Evolutionary conservation across 2,888 invertebrate genomes (phyloP), one percentile per base, ranked within the genome.

Genomic region (Spodoptera littoralis): DNA sequence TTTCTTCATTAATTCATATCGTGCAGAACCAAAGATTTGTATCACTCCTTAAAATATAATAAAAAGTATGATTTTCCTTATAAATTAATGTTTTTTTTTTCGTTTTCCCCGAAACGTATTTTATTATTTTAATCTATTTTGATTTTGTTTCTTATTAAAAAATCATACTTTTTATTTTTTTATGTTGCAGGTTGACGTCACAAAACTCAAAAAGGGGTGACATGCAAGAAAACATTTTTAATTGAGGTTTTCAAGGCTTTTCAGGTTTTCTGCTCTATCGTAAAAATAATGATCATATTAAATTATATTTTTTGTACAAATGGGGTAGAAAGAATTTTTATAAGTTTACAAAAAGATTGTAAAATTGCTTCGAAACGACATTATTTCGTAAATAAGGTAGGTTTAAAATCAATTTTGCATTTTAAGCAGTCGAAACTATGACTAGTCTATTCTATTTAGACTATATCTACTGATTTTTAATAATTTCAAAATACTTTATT

Each of bases 391-490:
- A 58, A 57, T 56, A 70, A 50, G 53, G 41, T 49, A 11, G 18
- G 5, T 45, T 46, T 55, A 8, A 24, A 54, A 51, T 47, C 47
- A 43, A 53, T 45, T 65, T 64, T 65, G 46, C n/a, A 72, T 46
- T 56, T 43, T 41, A 73, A 79, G 77, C 77, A 43, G 54, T 54
- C 48, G 43, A 52, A 65, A 61, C 67, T 72, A 73, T 54, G 6
- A 30, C 70, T 79, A 73, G 47, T 59, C 74, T 75, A 76, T 13
- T 4, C 79, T 78, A 79, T 47, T 60, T 50, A 11, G 50, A 63
- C 66, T 77, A 73, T 52, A 30, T 45, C 74, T 73, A 71, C 77
- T 5, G 9, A 30, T 47, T 50, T 56, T 47, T 56, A 0, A 46
- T 51, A 41, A 41, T 52, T 46, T 30, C 51, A 45, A 53, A 42